Percentiles rank a stretch among this genome's conserved stretches.
Evolutionary conservation across 92 coral and sea anemone species (phyloP).

Genomic region (Pocillopora grandis): DNA sequence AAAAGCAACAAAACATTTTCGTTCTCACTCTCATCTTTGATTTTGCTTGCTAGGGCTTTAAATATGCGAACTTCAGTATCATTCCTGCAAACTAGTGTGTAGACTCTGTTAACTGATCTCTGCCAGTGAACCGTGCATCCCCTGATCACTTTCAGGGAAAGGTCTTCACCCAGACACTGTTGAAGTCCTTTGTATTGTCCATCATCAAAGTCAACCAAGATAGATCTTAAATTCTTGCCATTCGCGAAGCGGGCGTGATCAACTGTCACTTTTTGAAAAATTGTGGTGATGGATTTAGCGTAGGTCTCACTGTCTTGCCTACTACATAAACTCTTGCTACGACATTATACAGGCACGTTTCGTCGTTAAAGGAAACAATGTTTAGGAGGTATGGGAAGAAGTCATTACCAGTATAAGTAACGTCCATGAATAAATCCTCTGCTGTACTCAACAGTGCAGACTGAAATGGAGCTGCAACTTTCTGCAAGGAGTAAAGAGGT

Average conservation of each 20-base stretch:
- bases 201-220: slow-evolving; percentile 62
- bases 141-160: slow-evolving; percentile 51
- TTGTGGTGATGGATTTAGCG: slow-evolving; percentile 30
- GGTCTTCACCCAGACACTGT: slow-evolving; percentile 38
- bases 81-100: slow-evolving; percentile 41
- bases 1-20: slow-evolving; percentile 43
- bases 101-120: slow-evolving; percentile 57
- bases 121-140: slow-evolving; percentile 66
- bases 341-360: slow-evolving; percentile 35
- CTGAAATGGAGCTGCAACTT: slow-evolving; percentile 59
- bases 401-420: slow-evolving; percentile 42
- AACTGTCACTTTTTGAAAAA: slow-evolving; percentile 39
- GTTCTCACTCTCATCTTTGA: slow-evolving; percentile 10
- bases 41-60: slow-evolving; percentile 37
- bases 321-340: slow-evolving; percentile 53
- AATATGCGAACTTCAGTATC: slow-evolving; percentile 39
- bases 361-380: slow-evolving; percentile 31
- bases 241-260: slow-evolving; percentile 36
- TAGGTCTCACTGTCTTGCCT: slow-evolving; percentile 57
- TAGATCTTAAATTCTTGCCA: slow-evolving; percentile 45
- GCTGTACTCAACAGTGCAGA: slow-evolving; percentile 42
- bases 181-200: slow-evolving; percentile 57
- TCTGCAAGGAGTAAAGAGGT: slow-evolving; percentile 47
- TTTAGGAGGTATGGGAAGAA: slow-evolving; percentile 44
- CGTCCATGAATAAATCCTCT: slow-evolving; percentile 36